Evolutionary conservation across 2,113 vertebrate genomes (phyloP).

Genomic region (Nannobrachium achirus): DNA sequence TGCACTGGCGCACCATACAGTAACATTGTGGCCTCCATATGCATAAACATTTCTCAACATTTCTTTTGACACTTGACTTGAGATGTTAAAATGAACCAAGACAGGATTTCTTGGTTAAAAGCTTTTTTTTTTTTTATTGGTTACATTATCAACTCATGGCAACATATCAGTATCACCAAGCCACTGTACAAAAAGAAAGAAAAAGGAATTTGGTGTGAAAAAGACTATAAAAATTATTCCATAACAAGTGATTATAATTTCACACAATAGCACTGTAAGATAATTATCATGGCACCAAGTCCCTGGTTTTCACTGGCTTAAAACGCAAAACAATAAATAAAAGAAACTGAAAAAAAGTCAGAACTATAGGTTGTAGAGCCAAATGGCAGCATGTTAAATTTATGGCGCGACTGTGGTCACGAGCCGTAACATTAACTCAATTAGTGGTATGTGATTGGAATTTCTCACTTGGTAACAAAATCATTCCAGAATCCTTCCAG

Average conservation of each 20-base stretch:
- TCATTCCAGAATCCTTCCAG: background rate
- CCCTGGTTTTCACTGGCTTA: constrained; percentile 85
- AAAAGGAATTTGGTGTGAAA: constrained; percentile 84
- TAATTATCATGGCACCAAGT: constrained; percentile 84
- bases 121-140: constrained; percentile 90
- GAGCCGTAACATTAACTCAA: constrained; percentile 30
- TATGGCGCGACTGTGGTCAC: constrained; percentile 37
- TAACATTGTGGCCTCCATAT: no score
- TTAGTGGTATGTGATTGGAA: constrained; percentile 8
- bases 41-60: no score
- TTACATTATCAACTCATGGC: constrained; percentile 94
- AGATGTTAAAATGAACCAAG: constrained; percentile 6
- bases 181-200: constrained; percentile 91
- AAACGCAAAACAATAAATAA: constrained; percentile 74
- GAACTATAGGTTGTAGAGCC: constrained; percentile 77
- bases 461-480: background rate
- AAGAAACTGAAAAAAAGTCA: constrained; percentile 51
- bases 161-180: constrained; percentile 91
- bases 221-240: constrained; percentile 88
- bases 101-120: constrained; percentile 85
- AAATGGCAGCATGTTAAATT: constrained; percentile 82
- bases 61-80: background rate
- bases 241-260: constrained; percentile 88
- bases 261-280: constrained; percentile 88
- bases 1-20: no score